These are phyloP conservation scores for Platysternon megacephalum DNA, from an alignment of 2,113 vertebrate species.

Conservation along the genomic window DNA sequence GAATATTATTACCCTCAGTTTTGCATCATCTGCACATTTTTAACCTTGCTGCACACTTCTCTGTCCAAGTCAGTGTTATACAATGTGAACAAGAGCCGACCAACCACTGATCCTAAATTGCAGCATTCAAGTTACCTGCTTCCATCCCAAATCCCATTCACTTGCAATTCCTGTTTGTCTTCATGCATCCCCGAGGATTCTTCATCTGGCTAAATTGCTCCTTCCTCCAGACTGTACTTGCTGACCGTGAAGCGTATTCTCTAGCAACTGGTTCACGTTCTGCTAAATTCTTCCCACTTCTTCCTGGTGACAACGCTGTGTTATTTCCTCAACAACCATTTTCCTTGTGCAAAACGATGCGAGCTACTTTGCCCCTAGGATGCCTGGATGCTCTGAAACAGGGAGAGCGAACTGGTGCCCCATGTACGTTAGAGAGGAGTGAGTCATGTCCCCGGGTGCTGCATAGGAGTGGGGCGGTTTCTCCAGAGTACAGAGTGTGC, in stretches of 20 bases:
- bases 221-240: neutral
- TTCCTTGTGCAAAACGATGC: neutral
- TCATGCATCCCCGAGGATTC: neutral
- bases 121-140: neutral
- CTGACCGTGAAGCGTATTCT: neutral
- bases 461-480: fast-evolving
- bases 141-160: neutral
- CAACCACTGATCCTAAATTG: fast-evolving
- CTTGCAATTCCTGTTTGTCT: neutral
- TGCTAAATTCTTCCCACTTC: neutral
- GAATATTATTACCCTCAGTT: neutral
- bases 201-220: neutral
- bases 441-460: too few relatives aligned
- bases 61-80: neutral
- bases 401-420: too few relatives aligned
- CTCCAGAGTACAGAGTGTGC: neutral
- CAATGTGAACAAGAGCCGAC: neutral
- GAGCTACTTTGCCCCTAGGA: neutral
- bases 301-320: neutral
- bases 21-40: neutral
- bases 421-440: too few relatives aligned
- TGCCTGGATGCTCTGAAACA: neutral
- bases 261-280: neutral
- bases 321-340: neutral
- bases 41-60: neutral